Evolutionary conservation across 1,140 invertebrate genomes (phyloP).

Genomic region (Wiebesia pumilae): DNA sequence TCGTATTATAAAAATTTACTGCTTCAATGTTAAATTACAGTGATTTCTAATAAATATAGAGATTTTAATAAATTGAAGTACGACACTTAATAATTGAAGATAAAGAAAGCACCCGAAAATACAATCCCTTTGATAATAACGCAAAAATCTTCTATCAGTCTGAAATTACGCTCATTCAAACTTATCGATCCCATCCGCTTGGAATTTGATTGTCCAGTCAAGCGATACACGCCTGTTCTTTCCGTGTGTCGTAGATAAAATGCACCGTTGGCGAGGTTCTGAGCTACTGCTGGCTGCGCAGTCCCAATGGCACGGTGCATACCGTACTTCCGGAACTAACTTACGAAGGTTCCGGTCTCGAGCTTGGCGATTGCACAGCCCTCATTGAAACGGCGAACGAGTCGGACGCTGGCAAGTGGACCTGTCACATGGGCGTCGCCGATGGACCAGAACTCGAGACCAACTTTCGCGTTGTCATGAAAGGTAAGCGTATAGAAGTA

Average conservation of each 20-base stretch:
- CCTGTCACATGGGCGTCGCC: slow-evolving; percentile 62
- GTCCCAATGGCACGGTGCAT: slow-evolving; percentile 63
- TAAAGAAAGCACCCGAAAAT: too few relatives aligned
- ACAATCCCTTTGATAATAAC: too few relatives aligned
- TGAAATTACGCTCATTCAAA: not conserved
- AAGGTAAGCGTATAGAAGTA: slow-evolving; percentile 56
- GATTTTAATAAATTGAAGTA: too few relatives aligned
- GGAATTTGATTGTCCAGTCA: not conserved
- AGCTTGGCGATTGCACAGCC: slow-evolving; percentile 63
- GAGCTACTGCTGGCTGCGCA: slow-evolving; percentile 66
- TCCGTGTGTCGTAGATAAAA: slow-evolving; percentile 58
- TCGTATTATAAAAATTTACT: too few relatives aligned
- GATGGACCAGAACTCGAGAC: slow-evolving; percentile 58
- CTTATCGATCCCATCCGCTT: not conserved
- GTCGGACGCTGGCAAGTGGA: slow-evolving; percentile 63
- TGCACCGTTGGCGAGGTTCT: slow-evolving; percentile 60
- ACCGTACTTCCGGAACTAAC: not conserved
- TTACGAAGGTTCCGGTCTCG: slow-evolving; percentile 61
- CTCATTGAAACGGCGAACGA: slow-evolving; percentile 56
- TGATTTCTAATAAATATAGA: too few relatives aligned
- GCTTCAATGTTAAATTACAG: too few relatives aligned
- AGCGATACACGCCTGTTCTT: not conserved
- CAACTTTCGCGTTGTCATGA: slow-evolving; percentile 60
- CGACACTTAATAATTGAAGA: too few relatives aligned
- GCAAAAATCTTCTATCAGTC: too few relatives aligned